These are phyloP conservation scores for Solea senegalensis DNA, from an alignment of 2,113 vertebrate species.

Conservation along the genomic window DNA sequence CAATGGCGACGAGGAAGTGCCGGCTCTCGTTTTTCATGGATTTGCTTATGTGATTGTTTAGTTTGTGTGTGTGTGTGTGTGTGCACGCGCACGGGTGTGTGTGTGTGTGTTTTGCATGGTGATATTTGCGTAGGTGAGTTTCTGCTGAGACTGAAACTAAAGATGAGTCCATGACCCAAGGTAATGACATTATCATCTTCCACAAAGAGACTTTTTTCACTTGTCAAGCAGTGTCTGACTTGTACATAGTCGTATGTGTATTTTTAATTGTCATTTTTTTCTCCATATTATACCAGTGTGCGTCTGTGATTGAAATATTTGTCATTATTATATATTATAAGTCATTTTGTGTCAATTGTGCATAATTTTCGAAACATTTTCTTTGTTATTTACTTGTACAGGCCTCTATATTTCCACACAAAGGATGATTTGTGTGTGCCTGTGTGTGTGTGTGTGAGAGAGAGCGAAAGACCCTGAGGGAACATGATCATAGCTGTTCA, in stretches of 20 bases:
- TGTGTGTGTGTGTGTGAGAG: not conserved
- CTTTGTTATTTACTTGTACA: not conserved
- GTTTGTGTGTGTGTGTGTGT: slow-evolving; percentile 25
- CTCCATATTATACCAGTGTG: not conserved
- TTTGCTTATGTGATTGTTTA: slow-evolving; percentile 61
- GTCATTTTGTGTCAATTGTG: not conserved
- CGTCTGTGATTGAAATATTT: not conserved
- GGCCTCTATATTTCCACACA: slow-evolving; percentile 16
- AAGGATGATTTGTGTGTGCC: not conserved
- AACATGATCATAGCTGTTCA: not conserved
- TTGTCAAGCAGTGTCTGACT: not conserved
- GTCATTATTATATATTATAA: not conserved
- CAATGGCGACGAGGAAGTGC: slow-evolving; percentile 44
- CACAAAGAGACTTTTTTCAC: slow-evolving; percentile 16
- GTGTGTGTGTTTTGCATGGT: slow-evolving; percentile 61
- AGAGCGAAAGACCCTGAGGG: slow-evolving; percentile 2
- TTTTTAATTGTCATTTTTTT: slow-evolving; percentile 19
- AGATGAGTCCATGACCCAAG: slow-evolving; percentile 36
- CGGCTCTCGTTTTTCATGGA: slow-evolving; percentile 66
- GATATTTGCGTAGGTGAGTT: slow-evolving; percentile 78
- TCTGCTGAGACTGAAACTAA: slow-evolving; percentile 68
- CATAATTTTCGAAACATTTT: not conserved
- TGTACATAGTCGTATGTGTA: not conserved
- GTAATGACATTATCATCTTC: slow-evolving; percentile 12
- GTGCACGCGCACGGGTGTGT: slow-evolving; percentile 14